Evolutionary conservation across 2,797 vertebrate species (phyloP).

Genomic region (Apogon hyalosoma): DNA sequence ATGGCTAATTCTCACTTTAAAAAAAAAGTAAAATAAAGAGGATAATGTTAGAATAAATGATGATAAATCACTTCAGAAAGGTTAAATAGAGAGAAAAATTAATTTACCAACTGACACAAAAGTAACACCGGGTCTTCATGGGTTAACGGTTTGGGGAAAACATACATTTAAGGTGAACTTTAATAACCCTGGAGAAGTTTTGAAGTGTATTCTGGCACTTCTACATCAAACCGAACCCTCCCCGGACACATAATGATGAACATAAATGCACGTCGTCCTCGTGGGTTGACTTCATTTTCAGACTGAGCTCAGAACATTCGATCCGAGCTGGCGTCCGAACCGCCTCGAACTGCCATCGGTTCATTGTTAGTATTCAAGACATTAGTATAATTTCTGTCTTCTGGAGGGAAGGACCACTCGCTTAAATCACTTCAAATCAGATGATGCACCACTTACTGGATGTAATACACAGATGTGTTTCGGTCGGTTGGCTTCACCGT

Average conservation of each 20-base stretch:
- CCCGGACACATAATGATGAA: slow-evolving; percentile 36
- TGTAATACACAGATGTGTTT: slow-evolving; percentile 60
- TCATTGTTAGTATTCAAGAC: slow-evolving; percentile 51
- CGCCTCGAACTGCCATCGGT: slow-evolving; percentile 50
- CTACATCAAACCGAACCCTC: slow-evolving; percentile 17
- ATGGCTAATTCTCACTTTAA: too few species aligned
- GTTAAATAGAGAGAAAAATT: too few species aligned
- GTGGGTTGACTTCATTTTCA: slow-evolving; percentile 30
- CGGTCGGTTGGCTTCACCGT: slow-evolving; percentile 39
- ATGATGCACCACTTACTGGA: slow-evolving; percentile 62
- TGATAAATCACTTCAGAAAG: too few species aligned
- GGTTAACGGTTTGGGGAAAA: slow-evolving; percentile 30
- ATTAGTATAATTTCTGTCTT: slow-evolving; percentile 54
- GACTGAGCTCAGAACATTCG: slow-evolving; percentile 43
- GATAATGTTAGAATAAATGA: too few species aligned
- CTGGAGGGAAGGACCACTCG: slow-evolving; percentile 50
- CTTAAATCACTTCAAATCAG: slow-evolving; percentile 64
- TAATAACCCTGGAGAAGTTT: slow-evolving; percentile 22
- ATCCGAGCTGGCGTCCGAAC: slow-evolving; percentile 50
- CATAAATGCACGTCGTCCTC: slow-evolving; percentile 35
- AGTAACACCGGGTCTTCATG: too few species aligned
- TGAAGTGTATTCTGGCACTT: slow-evolving; percentile 14
- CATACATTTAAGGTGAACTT: slow-evolving; percentile 17
- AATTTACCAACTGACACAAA: too few species aligned
- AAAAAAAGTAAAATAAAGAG: too few species aligned